These are phyloP conservation scores for Xenopus petersii DNA, from an alignment of 2,797 vertebrate genomes.

Conservation along the genomic window DNA sequence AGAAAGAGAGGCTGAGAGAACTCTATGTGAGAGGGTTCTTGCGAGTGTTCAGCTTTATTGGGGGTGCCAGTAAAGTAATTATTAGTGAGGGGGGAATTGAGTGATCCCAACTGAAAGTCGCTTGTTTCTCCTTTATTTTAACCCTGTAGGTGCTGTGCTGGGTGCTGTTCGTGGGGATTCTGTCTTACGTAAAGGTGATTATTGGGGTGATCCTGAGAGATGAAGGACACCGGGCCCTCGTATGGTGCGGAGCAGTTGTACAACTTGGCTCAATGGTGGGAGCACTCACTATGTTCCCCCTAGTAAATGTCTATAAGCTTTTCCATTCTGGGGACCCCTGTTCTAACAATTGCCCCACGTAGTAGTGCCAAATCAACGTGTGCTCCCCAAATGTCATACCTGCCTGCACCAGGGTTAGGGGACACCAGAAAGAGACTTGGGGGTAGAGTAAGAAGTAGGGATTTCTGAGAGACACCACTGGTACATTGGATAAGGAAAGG, in stretches of 20 bases:
- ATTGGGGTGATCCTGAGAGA: slow-evolving; percentile 76
- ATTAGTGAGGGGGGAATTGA: no score
- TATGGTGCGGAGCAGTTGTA: slow-evolving; percentile 82
- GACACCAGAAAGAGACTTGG: not conserved
- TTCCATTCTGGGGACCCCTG: slow-evolving; percentile 76
- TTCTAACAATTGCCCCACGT: slow-evolving; percentile 64
- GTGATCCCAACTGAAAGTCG: no score
- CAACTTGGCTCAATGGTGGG: slow-evolving; percentile 81
- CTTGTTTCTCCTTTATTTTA: no score
- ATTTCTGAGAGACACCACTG: no score
- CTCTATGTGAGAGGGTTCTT: no score
- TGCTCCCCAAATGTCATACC: no score
- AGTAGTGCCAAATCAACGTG: no score
- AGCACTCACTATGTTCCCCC: slow-evolving; percentile 76
- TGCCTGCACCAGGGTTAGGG: not conserved
- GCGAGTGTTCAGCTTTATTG: no score
- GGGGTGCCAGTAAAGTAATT: no score
- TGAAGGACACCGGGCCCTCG: slow-evolving; percentile 78
- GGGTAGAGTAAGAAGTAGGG: no score
- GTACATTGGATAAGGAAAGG: no score
- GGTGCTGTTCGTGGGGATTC: slow-evolving; percentile 71
- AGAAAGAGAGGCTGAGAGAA: no score
- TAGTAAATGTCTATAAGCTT: slow-evolving; percentile 70
- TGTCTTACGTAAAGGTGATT: slow-evolving; percentile 82
- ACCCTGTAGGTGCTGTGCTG: slow-evolving; percentile 69